A percentile compares a stretch with the other conserved stretches of the same genome.
Conservation (phyloP, 2,113 vertebrate genomes). For the Catharus fuscescens region DNA sequence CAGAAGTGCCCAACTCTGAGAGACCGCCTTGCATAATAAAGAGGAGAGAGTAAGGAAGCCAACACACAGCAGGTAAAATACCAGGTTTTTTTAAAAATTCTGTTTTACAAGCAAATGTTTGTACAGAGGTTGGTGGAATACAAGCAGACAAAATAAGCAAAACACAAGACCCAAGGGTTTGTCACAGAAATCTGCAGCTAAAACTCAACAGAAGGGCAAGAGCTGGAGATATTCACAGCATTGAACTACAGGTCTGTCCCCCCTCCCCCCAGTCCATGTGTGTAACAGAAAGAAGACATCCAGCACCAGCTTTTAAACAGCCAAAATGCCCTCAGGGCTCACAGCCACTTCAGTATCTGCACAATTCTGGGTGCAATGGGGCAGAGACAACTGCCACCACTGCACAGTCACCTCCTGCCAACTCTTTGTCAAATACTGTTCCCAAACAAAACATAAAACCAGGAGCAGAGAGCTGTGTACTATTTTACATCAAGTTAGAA, state of each 20-base stretch:
- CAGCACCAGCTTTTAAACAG: conserved; percentile 8
- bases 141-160: neutral
- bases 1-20: neutral
- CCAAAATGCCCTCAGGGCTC: neutral
- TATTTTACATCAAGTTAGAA: neutral
- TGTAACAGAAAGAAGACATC: neutral
- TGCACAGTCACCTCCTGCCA: neutral
- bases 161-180: conserved; percentile 32
- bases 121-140: conserved; percentile 30
- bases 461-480: neutral
- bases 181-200: conserved; percentile 24
- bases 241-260: neutral
- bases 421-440: neutral
- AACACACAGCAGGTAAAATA: conserved; percentile 23
- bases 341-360: neutral
- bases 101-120: conserved; percentile 46
- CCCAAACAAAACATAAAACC: neutral
- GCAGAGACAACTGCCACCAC: neutral
- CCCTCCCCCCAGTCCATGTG: neutral
- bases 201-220: neutral
- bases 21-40: neutral
- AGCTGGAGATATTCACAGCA: conserved; percentile 8
- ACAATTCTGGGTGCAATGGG: neutral
- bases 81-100: neutral
- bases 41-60: neutral